Evolutionary conservation across 2,113 vertebrate genomes (phyloP).

Genomic region (Formicarius rufipectus): DNA sequence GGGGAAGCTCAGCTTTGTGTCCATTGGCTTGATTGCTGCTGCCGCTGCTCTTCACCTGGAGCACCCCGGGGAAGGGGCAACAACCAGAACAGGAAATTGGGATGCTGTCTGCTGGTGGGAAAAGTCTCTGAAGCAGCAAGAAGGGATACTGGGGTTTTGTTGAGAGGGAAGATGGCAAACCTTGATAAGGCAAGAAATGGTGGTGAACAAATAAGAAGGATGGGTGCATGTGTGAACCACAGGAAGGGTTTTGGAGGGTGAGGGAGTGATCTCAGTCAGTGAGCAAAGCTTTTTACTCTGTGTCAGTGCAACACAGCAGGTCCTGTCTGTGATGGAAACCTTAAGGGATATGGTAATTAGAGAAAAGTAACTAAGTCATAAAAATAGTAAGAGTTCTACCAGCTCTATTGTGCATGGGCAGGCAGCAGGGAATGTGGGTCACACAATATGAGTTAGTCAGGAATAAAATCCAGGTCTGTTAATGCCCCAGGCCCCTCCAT

Average conservation of each 20-base stretch:
- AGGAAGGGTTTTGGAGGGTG: background rate
- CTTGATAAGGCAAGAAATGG: background rate
- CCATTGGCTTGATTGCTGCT: background rate
- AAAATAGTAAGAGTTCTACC: conserved; percentile 14
- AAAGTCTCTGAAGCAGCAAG: background rate
- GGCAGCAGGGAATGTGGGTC: conserved; percentile 32
- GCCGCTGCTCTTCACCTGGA: background rate
- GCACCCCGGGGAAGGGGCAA: background rate
- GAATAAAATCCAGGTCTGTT: conserved; percentile 32
- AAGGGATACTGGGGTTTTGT: background rate
- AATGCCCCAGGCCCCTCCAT: background rate
- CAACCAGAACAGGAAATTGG: background rate
- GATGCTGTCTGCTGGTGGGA: background rate
- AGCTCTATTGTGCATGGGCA: background rate
- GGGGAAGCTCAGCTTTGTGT: background rate
- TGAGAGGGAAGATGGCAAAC: background rate
- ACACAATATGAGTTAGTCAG: background rate
- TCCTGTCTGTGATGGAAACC: background rate
- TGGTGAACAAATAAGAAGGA: background rate
- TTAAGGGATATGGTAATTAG: background rate
- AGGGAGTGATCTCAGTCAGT: background rate
- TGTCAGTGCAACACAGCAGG: background rate
- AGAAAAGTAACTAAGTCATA: conserved; percentile 37
- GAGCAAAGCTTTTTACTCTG: background rate
- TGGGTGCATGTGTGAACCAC: accelerated